Percentiles rank a stretch among this genome's conserved stretches.
Conservation (phyloP, 2,113 vertebrate genomes). For the Aramus guarauna region DNA sequence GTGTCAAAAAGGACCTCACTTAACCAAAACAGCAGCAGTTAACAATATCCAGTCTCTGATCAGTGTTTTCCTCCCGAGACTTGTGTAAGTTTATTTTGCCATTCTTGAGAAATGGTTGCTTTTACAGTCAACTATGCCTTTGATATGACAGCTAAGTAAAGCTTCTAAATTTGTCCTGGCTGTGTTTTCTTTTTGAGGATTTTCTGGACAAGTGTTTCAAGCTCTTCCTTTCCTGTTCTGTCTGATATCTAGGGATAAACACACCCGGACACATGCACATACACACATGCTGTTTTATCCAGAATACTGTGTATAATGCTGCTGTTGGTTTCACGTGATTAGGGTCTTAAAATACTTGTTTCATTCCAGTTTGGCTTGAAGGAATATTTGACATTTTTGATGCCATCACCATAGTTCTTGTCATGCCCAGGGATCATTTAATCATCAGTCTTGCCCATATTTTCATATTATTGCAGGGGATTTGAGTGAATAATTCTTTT, state of each 20-base stretch:
- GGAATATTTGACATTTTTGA: background rate
- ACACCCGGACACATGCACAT: background rate
- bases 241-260: conserved; percentile 65
- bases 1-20: conserved; percentile 39
- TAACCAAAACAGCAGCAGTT: conserved; percentile 41
- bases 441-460: background rate
- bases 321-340: background rate
- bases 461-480: background rate
- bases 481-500: background rate
- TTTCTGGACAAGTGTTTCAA: conserved; percentile 58
- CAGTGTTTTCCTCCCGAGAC: conserved; percentile 44
- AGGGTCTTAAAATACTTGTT: background rate
- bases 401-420: background rate
- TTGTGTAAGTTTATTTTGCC: conserved; percentile 45
- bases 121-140: conserved; percentile 55
- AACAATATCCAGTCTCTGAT: conserved; percentile 41
- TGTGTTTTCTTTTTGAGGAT: conserved; percentile 58
- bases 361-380: background rate
- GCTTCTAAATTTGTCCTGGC: conserved; percentile 60
- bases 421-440: background rate
- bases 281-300: background rate
- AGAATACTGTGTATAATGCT: background rate
- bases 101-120: conserved; percentile 51
- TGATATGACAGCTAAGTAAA: conserved; percentile 49
- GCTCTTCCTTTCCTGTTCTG: conserved; percentile 68